These are phyloP conservation scores for Bruchidius siliquastri DNA, from an alignment of 2,888 invertebrate species.

Conservation along the genomic window DNA sequence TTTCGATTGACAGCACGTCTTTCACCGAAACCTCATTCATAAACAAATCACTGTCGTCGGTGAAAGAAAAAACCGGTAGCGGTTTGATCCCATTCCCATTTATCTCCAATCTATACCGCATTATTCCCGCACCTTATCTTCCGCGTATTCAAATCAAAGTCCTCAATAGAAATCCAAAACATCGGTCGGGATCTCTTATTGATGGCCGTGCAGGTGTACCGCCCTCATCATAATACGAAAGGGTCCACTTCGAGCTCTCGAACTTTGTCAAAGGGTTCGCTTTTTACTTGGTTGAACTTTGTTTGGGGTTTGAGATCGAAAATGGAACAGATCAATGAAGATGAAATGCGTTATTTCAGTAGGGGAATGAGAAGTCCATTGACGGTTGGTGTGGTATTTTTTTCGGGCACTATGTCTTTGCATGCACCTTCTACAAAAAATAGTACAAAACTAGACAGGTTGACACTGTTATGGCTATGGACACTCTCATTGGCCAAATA, in stretches of 20 bases:
- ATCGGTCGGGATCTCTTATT: neutral
- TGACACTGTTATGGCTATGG: no score
- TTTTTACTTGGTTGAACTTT: neutral
- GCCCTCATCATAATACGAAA: neutral
- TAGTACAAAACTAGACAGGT: no score
- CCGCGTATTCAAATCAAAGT: neutral
- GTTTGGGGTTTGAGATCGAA: neutral
- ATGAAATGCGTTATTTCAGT: neutral
- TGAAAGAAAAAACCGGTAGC: neutral
- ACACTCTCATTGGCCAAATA: no score
- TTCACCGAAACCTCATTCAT: neutral
- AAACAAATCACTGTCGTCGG: neutral
- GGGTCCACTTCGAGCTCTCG: neutral
- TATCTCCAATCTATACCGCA: neutral
- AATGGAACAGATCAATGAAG: neutral
- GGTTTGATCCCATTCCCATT: neutral
- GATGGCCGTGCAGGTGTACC: neutral
- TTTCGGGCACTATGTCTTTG: no score
- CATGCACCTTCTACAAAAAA: no score
- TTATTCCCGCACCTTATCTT: neutral
- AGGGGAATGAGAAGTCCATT: no score
- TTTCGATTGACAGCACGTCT: neutral
- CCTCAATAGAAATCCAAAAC: neutral
- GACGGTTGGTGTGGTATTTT: no score
- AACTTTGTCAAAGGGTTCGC: neutral